phyloP scores from a whole-genome alignment of 2,113 vertebrate genomes.

The Rafetus swinhoei region DNA sequence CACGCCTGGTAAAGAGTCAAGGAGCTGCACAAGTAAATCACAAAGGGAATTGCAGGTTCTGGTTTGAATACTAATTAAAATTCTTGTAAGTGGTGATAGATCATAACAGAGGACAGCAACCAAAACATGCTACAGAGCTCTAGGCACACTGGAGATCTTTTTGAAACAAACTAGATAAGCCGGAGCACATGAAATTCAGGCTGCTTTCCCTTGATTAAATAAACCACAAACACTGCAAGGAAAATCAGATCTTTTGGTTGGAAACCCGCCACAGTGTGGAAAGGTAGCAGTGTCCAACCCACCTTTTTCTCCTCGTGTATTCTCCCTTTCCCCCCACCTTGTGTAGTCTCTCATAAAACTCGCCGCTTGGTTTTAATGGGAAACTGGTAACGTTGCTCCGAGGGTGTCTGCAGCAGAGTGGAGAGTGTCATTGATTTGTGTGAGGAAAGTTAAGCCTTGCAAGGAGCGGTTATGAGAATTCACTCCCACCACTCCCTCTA shows the following conservation, averaged over 20 bases:
- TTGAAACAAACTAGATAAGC: background rate
- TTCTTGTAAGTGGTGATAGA: background rate
- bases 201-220: background rate
- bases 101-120: background rate
- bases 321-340: background rate
- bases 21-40: background rate
- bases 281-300: background rate
- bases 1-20: background rate
- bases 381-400: constrained; percentile 59
- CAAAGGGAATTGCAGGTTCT: background rate
- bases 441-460: constrained; percentile 89
- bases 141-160: background rate
- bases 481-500: constrained; percentile 95
- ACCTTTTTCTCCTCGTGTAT: constrained; percentile 65
- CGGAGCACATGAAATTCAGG: constrained; percentile 5
- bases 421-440: constrained; percentile 88
- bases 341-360: constrained; percentile 27
- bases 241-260: accelerated
- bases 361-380: constrained; percentile 44
- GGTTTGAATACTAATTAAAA: constrained; percentile 38
- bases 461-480: constrained; percentile 88
- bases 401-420: constrained; percentile 74
- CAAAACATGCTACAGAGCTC: accelerated
- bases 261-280: background rate
- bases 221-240: background rate